Evolutionary conservation across 2,888 invertebrate genomes (phyloP).

Genomic region (Drosophila helvetica): DNA sequence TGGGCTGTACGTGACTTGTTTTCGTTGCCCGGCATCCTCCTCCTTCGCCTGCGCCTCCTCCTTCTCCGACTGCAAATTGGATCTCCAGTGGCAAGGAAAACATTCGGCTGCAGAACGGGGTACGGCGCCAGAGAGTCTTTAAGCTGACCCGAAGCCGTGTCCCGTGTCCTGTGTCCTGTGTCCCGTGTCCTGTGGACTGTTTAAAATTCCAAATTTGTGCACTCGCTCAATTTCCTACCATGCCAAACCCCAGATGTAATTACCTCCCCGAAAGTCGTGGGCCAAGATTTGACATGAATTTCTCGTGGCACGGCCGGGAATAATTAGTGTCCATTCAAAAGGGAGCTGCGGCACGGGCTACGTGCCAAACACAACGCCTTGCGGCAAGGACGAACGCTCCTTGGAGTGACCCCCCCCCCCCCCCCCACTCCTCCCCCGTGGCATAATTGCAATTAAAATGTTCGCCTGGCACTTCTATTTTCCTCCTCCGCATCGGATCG

Average conservation of each 20-base stretch:
- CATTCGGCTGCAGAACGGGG: background rate
- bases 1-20: slow-evolving; percentile 75
- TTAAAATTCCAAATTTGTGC: slow-evolving; percentile 77
- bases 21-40: slow-evolving; percentile 18
- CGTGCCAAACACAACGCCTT: slow-evolving; percentile 66
- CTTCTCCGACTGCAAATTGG: slow-evolving; percentile 1
- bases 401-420: slow-evolving; percentile 22
- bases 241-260: slow-evolving; percentile 77
- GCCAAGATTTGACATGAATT: slow-evolving; percentile 67
- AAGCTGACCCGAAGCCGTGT: slow-evolving; percentile 29
- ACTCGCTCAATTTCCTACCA: slow-evolving; percentile 81
- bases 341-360: slow-evolving; percentile 51
- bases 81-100: background rate
- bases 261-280: slow-evolving; percentile 57
- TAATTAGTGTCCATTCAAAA: slow-evolving; percentile 75
- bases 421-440: slow-evolving; percentile 12
- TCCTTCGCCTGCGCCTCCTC: background rate
- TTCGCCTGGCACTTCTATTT: slow-evolving; percentile 50
- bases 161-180: too few species aligned
- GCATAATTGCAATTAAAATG: slow-evolving; percentile 79
- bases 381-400: slow-evolving; percentile 70
- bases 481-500: too few species aligned
- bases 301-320: slow-evolving; percentile 52
- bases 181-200: slow-evolving; percentile 25
- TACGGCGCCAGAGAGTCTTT: background rate